Conservation (phyloP, 2,888 invertebrate species). For the Nebria brevicollis region DNA sequence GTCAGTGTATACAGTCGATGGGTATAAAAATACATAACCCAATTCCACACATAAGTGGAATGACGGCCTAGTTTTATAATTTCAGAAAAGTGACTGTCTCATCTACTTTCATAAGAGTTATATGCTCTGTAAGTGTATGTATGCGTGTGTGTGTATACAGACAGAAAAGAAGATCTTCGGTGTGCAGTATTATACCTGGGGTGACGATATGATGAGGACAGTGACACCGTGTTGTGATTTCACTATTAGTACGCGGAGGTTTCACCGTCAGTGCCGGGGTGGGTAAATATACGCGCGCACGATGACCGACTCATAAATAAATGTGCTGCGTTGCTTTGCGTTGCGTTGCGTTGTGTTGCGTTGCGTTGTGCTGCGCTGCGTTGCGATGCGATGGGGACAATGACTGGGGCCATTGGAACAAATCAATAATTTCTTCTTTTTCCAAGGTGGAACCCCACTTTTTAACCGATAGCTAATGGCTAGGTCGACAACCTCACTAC, state of each 20-base stretch:
- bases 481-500: too few relatives aligned
- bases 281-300: neutral
- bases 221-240: slow-evolving; percentile 6
- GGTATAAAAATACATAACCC: slow-evolving; percentile 48
- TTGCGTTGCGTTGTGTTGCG: too few relatives aligned
- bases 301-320: neutral
- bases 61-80: slow-evolving; percentile 50
- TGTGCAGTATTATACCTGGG: neutral
- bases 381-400: too few relatives aligned
- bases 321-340: too few relatives aligned
- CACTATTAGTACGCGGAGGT: slow-evolving; percentile 2
- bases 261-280: slow-evolving; percentile 10
- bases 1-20: slow-evolving; percentile 34
- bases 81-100: slow-evolving; percentile 56
- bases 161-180: too few relatives aligned
- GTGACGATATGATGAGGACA: slow-evolving; percentile 19
- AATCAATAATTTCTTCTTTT: too few relatives aligned
- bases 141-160: neutral
- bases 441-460: too few relatives aligned
- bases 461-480: too few relatives aligned
- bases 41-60: slow-evolving; percentile 48
- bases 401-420: too few relatives aligned
- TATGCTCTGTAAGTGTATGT: neutral
- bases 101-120: slow-evolving; percentile 52
- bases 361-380: too few relatives aligned